A percentile compares a stretch with the other conserved stretches of the same genome.
Conservation (phyloP, 2,797 vertebrate species). For the Sardinella longiceps region DNA sequence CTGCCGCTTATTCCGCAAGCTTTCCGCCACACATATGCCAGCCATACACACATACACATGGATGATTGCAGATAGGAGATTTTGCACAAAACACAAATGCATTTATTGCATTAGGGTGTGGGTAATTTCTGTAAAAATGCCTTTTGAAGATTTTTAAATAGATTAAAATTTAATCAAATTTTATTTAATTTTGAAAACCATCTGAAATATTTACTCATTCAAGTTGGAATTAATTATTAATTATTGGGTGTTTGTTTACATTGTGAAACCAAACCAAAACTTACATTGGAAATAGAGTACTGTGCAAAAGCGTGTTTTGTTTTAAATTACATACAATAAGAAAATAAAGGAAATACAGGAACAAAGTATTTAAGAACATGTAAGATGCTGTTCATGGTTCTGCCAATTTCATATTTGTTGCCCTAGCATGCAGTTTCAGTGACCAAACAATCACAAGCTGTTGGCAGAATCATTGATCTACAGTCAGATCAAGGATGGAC, state of each 20-base stretch:
- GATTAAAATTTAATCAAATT: background rate
- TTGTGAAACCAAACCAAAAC: no score
- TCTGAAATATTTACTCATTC: background rate
- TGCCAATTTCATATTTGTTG: no score
- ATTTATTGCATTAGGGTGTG: slow-evolving; percentile 10
- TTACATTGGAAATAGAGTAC: no score
- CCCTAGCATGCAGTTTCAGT: no score
- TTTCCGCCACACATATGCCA: slow-evolving; percentile 49
- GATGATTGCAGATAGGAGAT: slow-evolving; percentile 6
- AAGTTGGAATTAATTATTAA: background rate
- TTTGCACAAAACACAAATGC: background rate
- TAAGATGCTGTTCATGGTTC: no score
- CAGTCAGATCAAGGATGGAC: no score
- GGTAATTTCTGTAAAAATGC: slow-evolving; percentile 6
- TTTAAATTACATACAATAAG: no score
- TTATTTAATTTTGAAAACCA: background rate
- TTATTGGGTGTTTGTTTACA: background rate
- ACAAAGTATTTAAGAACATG: no score
- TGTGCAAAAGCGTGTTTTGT: no score
- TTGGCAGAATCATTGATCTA: no score
- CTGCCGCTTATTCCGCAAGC: slow-evolving; percentile 68
- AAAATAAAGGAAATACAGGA: no score
- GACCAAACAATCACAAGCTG: no score
- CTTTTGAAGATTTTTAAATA: background rate
- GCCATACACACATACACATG: slow-evolving; percentile 35